Conservation (phyloP, 2,113 vertebrate species). For the Fregata magnificens region DNA sequence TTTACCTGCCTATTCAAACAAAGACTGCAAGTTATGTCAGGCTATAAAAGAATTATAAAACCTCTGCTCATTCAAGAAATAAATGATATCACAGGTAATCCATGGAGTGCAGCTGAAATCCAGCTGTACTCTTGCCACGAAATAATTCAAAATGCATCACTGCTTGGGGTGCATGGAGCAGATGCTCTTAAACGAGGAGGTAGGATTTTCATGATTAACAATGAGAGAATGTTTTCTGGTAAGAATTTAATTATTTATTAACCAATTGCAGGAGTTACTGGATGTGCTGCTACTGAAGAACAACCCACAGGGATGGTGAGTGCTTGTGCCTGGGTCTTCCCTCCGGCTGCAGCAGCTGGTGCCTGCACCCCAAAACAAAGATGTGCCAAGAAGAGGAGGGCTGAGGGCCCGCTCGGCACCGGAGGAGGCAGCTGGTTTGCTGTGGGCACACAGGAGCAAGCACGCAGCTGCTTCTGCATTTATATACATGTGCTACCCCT, state of each 20-base stretch:
- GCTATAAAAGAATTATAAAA: not conserved
- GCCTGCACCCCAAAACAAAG: not conserved
- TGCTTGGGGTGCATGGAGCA: not conserved
- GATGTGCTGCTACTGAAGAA: not conserved
- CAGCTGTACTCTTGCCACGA: not conserved
- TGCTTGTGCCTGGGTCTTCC: not conserved
- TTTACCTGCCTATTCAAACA: not conserved
- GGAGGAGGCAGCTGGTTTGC: not conserved
- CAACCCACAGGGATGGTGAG: too few species aligned
- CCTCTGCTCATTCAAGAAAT: not conserved
- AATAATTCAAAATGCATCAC: not conserved
- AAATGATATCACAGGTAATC: not conserved
- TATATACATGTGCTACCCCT: accelerated
- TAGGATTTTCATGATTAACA: not conserved
- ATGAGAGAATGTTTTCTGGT: not conserved
- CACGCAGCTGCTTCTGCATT: not conserved
- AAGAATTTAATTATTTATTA: not conserved
- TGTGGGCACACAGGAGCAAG: not conserved
- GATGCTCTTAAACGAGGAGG: not conserved
- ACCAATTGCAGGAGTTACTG: too few species aligned
- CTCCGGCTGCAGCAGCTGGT: not conserved
- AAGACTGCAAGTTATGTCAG: not conserved
- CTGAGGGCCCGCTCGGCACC: too few species aligned
- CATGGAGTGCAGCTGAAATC: not conserved
- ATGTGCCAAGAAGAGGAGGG: not conserved